Base-by-base conservation (phyloP, 2,888 invertebrate species). In the Nezara viridula region DNA sequence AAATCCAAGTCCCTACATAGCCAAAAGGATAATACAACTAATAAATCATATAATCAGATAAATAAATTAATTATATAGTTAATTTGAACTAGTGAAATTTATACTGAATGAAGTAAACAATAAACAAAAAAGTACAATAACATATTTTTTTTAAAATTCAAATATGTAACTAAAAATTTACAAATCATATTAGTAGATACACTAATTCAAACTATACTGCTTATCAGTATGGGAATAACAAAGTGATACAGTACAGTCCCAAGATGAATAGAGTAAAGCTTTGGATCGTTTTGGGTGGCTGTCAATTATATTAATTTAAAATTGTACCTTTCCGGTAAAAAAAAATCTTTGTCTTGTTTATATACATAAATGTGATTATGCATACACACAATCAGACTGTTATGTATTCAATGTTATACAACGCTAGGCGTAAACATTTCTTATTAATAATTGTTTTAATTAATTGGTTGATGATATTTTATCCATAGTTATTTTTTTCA, bases 221-320 rank as follows among this genome's bases (percentile, higher is more conserved):
- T 66, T 19, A 32, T 32, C 32, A 66, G 32, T 5, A 19, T 7
- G 16, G 5, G 66, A 32, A 32, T 32, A 60, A 55, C 21, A n/a
- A 1, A 66, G 66, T 32, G 66, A 32, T 32, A 27, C 6, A 66
- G 32, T 19, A 19, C 66, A 32, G 16, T 19, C 66, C 66, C 66
- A 66, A 66, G 66, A 66, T 66, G 66, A 66, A 66, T 66, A 66
- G 32, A 19, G 32, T 66, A 66, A 66, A 21, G 32, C 32, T 66
- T 66, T 66, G 32, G 66, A 66, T 66, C 66, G 66, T 66, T 66
- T 66, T 66, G 66, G 66, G 66, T 66, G 66, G 16, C 32, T 66
- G 66, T 32, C 14, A 27, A 60, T 14, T 2, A 0, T 12, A 27
- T 27, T 4, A 0, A 60, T 60, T 60, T 60, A 27, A 19, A 19